Base-by-base conservation (phyloP, 2,888 invertebrate genomes). In the Monopis laevigella region DNA sequence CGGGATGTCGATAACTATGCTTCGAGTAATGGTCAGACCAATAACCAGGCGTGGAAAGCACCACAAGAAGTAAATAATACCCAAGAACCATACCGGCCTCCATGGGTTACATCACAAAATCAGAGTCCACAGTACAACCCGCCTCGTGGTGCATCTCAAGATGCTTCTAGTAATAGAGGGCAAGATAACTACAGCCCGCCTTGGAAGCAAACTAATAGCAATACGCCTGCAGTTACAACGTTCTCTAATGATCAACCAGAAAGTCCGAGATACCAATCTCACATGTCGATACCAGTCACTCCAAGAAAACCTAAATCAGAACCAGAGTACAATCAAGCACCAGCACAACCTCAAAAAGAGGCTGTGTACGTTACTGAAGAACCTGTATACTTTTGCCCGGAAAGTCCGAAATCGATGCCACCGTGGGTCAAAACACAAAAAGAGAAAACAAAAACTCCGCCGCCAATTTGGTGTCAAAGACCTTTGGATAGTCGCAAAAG, bases 401-500 rank as follows among this genome's bases (percentile, higher is more conserved):
- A 75, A 3, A 81, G 77, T 50, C 75, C 80, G 2, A 73, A 78
- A 45, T 61, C 73, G 10, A 62, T 78, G 43, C 74, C 82, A 29
- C 69, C 78, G 1, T 82, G 73, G 72, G 80, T 77, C 1, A 75
- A 73, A 51, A 63, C 75, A 13, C 78, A 78, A 46, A 78, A 78
- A 45, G 78, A 81, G 52, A 80, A 74, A 51, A 78, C 81, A 1
- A 78, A 77, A 51, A 80, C 80, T 27, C 80, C 80, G 17, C 82
- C 81, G 3, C 81, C 82, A 4, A 65, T 53, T 10, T 82, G 82
- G 82, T 64, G 65, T 46, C 77, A 75, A 46, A 63, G 62, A 43
- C 73, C 75, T 4, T 53, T 75, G 19, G 82, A 81, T 40, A 62
- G 59, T 8, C 41, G 71, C 12, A 70, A 61, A 51, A 74, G 72